Percentiles rank a stretch among this genome's conserved stretches.
phyloP scores from a whole-genome alignment of 1,140 invertebrate genomes.

The Microplitis mediator region DNA sequence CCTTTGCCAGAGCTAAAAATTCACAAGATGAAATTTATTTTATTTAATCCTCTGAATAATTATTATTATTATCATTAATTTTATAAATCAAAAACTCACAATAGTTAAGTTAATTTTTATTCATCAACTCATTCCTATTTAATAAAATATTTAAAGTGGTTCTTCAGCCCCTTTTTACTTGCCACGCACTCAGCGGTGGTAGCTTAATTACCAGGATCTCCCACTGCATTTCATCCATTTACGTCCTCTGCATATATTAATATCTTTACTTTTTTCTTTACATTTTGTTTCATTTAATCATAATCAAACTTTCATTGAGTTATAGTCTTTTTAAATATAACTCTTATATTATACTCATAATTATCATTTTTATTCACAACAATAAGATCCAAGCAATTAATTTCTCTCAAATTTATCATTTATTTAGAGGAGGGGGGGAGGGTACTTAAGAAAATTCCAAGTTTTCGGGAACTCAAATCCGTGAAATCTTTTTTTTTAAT shows the following conservation, averaged over 20 bases:
- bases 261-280: background rate
- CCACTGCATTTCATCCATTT: slow-evolving; percentile 35
- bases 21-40: too few relatives aligned
- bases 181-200: slow-evolving; percentile 30
- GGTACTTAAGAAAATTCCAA: too few relatives aligned
- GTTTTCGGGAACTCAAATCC: too few relatives aligned
- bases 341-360: too few relatives aligned
- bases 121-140: slow-evolving; percentile 21
- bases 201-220: slow-evolving; percentile 49
- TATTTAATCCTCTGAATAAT: too few relatives aligned
- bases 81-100: background rate
- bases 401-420: too few relatives aligned
- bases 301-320: background rate
- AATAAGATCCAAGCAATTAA: too few relatives aligned
- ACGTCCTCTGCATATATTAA: slow-evolving; percentile 5
- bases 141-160: slow-evolving; percentile 48
- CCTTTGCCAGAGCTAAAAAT: too few relatives aligned
- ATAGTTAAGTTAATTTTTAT: slow-evolving; percentile 14
- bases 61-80: too few relatives aligned
- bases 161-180: slow-evolving; percentile 12
- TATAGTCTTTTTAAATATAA: background rate
- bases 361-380: too few relatives aligned
- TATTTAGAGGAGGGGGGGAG: too few relatives aligned
- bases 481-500: too few relatives aligned
- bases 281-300: slow-evolving; percentile 17